Base-by-base conservation (phyloP, 2,888 invertebrate species). In the Polymixis flavicincta region DNA sequence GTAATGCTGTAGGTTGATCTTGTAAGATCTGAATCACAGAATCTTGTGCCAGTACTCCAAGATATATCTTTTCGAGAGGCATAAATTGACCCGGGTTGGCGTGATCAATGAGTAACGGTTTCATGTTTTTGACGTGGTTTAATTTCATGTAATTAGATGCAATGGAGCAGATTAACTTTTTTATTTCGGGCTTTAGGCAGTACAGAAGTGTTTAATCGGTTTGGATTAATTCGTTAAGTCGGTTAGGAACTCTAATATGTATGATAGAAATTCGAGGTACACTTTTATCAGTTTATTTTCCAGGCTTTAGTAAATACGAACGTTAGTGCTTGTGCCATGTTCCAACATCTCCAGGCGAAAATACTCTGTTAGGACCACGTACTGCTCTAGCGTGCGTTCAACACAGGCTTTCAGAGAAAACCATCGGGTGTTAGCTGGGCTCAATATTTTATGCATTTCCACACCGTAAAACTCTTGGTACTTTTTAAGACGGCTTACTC, bases 271-370 rank as follows among this genome's bases (percentile, higher is more conserved):
- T n/a, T n/a, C n/a, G n/a, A n/a, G n/a, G n/a, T 59, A 59, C 25
- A 59, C 32, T 59, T 32, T 59, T 32, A 19, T 32, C 3, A 59
- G 0, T 32, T 59, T 59, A 19, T 59, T 59, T 59, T 28, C 59
- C 8, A 17, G 32, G 59, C 54, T n/a, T n/a, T n/a, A n/a, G n/a
- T 54, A 54, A 54, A 54, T 54, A n/a, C 54, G 54, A n/a, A 54
- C 54, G 54, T n/a, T 54, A 54, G 54, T n/a, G 54, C 54, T 52
- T 52, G 52, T n/a, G 54, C 54, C n/a, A 59, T 59, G 28, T 59
- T 32, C 59, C 7, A 59, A 59, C 14, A 59, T 28, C 28, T 59
- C 19, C 17, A 59, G 17, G 25, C 32, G 17, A 19, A 59, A 59
- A 28, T 59, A 59, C 25, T 59, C 59, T 4, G 19, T 28, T 25